phyloP scores from a whole-genome alignment of 2,888 invertebrate genomes.

The Agriopis aurantiaria region DNA sequence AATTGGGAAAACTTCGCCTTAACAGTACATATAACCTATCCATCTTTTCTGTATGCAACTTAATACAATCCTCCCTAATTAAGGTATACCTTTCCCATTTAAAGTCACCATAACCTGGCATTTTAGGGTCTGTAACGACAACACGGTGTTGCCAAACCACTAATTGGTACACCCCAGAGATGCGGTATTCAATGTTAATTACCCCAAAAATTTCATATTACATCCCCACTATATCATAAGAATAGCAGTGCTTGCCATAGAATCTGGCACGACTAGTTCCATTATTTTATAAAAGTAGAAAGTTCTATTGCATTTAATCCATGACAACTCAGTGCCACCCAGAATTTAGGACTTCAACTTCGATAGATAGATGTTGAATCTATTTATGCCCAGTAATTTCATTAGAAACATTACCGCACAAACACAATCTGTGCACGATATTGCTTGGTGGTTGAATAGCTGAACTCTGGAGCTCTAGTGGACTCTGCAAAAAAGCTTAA shows the following conservation, averaged over 20 bases:
- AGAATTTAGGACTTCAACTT: no score
- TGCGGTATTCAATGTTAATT: conserved; percentile 49
- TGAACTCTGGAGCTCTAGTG: no score
- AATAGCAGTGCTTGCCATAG: neutral
- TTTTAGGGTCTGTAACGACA: conserved; percentile 20
- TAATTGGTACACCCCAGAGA: conserved; percentile 40
- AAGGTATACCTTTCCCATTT: conserved; percentile 13
- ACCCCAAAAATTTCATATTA: conserved; percentile 54
- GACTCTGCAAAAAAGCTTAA: no score
- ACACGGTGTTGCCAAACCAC: conserved; percentile 22
- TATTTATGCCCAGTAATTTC: neutral
- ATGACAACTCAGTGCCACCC: no score
- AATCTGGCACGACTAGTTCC: neutral
- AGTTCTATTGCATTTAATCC: neutral
- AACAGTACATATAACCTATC: no score
- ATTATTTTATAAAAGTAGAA: neutral
- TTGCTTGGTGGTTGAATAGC: no score
- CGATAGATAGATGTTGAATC: no score
- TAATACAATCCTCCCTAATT: conserved; percentile 21
- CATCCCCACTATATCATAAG: conserved; percentile 45
- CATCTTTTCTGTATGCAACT: conserved; percentile 12
- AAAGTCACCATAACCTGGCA: conserved; percentile 17
- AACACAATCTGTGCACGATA: no score
- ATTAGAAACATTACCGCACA: no score
- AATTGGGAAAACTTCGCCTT: no score